A percentile compares a stretch with the other conserved stretches of the same genome.
Evolutionary conservation across 37 sponge, comb jelly and placozoan species (phyloP).

Genomic region (Chondrilla cf. caribensis): DNA sequence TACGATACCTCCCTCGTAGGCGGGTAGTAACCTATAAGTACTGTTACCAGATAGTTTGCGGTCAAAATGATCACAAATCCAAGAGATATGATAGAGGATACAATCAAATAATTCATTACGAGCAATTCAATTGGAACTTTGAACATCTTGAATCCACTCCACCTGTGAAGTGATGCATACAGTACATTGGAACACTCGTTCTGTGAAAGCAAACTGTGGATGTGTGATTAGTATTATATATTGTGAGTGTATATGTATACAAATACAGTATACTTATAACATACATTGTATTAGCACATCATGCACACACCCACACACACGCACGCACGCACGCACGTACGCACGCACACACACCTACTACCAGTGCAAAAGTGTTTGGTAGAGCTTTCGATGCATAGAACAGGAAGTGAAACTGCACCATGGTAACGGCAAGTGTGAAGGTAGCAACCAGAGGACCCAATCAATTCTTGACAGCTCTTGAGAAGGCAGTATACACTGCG

Average conservation of each 20-base stretch:
- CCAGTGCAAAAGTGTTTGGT: constrained; percentile 93
- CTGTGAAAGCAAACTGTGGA: too few species aligned
- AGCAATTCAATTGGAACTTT: constrained; percentile 32
- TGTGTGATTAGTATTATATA: too few species aligned
- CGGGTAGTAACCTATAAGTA: constrained; percentile 69
- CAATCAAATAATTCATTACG: constrained; percentile 37
- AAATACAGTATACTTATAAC: neutral
- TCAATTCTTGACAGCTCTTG: constrained; percentile 42
- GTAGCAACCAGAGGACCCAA: constrained; percentile 47
- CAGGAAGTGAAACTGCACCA: constrained; percentile 92
- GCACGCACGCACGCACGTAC: too few species aligned
- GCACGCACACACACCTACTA: constrained; percentile 47
- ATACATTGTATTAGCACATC: too few species aligned
- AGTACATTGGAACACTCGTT: neutral
- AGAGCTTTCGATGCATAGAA: constrained; percentile 94
- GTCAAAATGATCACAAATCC: constrained; percentile 64
- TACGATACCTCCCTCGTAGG: too few species aligned
- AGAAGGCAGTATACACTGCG: constrained; percentile 50
- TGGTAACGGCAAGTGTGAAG: constrained; percentile 59
- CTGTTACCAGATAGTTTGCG: constrained; percentile 94
- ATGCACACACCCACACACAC: too few species aligned
- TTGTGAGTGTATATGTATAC: too few species aligned
- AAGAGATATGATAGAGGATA: constrained; percentile 34
- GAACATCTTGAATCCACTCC: constrained; percentile 48
- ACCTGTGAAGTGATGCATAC: constrained; percentile 30